Evolutionary conservation across 2,797 vertebrate genomes (phyloP), one percentile per base, ranked within the genome.

Genomic region (Coregonus sp.): DNA sequence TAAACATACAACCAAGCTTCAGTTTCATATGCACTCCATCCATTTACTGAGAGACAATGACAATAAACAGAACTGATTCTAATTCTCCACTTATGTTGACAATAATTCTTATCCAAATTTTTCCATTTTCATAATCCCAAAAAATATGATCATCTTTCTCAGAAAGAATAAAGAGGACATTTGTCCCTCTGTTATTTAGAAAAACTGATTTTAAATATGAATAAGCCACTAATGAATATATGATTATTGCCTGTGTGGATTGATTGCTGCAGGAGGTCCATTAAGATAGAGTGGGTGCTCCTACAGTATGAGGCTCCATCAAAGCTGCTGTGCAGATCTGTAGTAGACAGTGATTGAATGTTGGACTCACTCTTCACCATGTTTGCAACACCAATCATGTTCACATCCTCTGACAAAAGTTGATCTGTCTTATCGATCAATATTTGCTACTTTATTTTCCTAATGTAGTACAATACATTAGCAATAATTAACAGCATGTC

Each of bases 351-450:
- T 91, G 91, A 94, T 88, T 86, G 89, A 93, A 89, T 90, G 87
- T 86, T 82, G 52, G 85, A 85, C 90, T 88, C 33, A 77, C 85
- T 83, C 87, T 77, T 84, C 78, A 65, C 81, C 82, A 77, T 84
- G 83, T 88, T 79, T 80, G 40, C 78, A 82, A 78, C 86, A 81
- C 82, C 74, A 86, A 86, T 91, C 86, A 86, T 65, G 37, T 82
- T 88, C 87, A 79, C 83, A 74, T 77, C 87, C 88, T 29, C 87
- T 87, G 87, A 87, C 86, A 84, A 86, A 92, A 91, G 89, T 86
- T 91, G 85, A 86, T 90, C 88, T 85, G 87, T 83, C 91, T 87
- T 88, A 93, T 94, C 91, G 90, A 92, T 94, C 92, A 91, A 88
- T 93, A 91, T 94, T 93, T 91, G 90, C 88, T 86, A 88, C 92